Evolutionary conservation across 2,113 vertebrate genomes (phyloP), one percentile per base, ranked within the genome.

Genomic region (Phocoena phocoena): DNA sequence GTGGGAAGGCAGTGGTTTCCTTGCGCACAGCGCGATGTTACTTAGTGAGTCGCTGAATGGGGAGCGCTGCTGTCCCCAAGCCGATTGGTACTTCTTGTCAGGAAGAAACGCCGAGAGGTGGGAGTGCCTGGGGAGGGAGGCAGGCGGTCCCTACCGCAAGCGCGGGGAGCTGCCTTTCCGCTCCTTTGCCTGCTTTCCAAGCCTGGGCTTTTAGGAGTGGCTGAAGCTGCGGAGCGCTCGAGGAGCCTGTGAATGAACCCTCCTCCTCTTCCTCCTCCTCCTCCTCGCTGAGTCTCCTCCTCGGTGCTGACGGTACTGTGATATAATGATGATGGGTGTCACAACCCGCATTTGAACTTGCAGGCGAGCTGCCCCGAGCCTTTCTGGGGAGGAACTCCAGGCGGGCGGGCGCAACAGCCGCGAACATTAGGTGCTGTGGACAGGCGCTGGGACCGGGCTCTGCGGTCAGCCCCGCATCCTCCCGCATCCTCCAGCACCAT

Each of bases 291-390:
- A 99, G 98, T 99, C 99, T 99, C 99, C 99, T 99, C 99, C 99
- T 99, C 98, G 97, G 98, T 96, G 98, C 99, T 99, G 99, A 99
- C 99, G 98, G 98, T 98, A 97, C 98, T 96, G 98, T 98, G 99
- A 99, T 99, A 99, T 99, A 99, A 99, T 99, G 99, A 99, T 99
- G 99, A 99, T 98, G 99, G 99, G 99, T 99, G 99, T 99, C 98
- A 98, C 98, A 98, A 97, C 98, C 98, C 99, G 99, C 99, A 99
- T 99, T 99, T 99, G 99, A 99, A 99, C 99, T 99, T 99, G 98
- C 98, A 98, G 98, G 98, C 98, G 98, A 98, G 98, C 98, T 98
- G 97, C 96, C 98, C 98, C 98, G 96, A 98, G 96, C 96, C 98
- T 97, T 97, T 98, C 91, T 98, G 98, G 98, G 97, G 96, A 95